Base-by-base conservation (phyloP, 2,797 vertebrate genomes). In the Merluccius polli region DNA sequence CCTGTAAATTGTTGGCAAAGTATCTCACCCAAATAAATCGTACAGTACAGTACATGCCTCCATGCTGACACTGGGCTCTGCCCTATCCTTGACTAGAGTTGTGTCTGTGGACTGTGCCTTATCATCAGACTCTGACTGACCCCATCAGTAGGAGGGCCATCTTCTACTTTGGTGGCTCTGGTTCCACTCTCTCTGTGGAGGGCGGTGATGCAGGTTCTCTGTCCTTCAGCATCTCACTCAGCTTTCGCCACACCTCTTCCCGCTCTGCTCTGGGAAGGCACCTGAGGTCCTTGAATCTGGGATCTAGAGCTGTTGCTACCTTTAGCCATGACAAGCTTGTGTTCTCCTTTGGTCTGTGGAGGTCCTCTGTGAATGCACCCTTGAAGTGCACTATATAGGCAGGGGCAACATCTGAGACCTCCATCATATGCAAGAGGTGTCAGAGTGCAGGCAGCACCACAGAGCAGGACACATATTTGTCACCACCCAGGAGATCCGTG, bases 91-190 rank as follows among this genome's bases (percentile, higher is more conserved):
- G 38, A 73, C 73, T 44, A 74, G 68, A 77, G 10, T 31, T 72
- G 41, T 77, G 48, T 82, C 78, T 80, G 59, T 78, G 44, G n/a
- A 73, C 41, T n/a, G 30, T 31, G 11, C n/a, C 31, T 81, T 71
- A 71, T 85, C 78, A 72, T 75, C 78, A 65, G 75, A 82, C 30
- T 83, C 75, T 41, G 72, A n/a, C n/a, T n/a, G n/a, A 36, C 70
- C 73, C 71, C 35, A 78, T 35, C 52, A 82, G 48, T 44, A 75
- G 29, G 44, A 71, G n/a, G n/a, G n/a, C n/a, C n/a, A n/a, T 29
- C 27, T 33, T 78, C 65, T 81, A 78, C 69, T 78, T 78, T 69
- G 63, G 76, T 73, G 73, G 41, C 52, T 78, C 77, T 79, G 41
- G 44, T 35, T 77, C 41, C 3, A 77, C n/a, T 63, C 78, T 33